A percentile compares a stretch with the other conserved stretches of the same genome.
These are phyloP conservation scores for Menidia menidia DNA, from an alignment of 2,797 vertebrate species.

Conservation along the genomic window DNA sequence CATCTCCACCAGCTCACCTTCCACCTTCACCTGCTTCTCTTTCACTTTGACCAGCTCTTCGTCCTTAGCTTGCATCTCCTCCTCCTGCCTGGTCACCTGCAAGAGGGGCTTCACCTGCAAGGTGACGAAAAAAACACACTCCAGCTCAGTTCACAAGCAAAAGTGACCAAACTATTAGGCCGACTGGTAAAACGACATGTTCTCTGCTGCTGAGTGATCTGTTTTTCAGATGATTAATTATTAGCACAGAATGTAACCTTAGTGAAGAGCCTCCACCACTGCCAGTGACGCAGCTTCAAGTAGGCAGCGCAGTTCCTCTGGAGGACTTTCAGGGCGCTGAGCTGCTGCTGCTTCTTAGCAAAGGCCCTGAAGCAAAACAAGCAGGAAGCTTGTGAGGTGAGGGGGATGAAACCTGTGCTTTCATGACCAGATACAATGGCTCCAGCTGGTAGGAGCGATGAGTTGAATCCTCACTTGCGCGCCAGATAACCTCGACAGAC, in stretches of 20 bases:
- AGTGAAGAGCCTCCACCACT: slow-evolving; percentile 99
- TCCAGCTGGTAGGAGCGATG: background rate
- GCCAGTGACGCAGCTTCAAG: slow-evolving; percentile 96
- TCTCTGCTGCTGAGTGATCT: background rate
- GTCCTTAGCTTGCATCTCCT: slow-evolving; percentile 97
- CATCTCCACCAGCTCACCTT: slow-evolving; percentile 95
- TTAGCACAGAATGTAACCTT: slow-evolving; percentile 79
- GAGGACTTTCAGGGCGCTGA: slow-evolving; percentile 95
- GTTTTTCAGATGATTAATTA: background rate
- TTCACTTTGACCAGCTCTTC: slow-evolving; percentile 97
- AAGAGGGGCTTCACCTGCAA: slow-evolving; percentile 96
- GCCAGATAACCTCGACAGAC: slow-evolving; percentile 96
- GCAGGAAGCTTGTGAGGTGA: background rate
- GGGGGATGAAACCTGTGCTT: slow-evolving; percentile 34
- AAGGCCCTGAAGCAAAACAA: slow-evolving; percentile 86
- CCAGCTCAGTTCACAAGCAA: background rate
- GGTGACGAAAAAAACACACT: background rate
- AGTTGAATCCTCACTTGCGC: slow-evolving; percentile 88
- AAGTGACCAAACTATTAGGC: background rate
- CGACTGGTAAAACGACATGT: background rate
- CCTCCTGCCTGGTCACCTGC: slow-evolving; percentile 97
- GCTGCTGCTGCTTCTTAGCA: slow-evolving; percentile 96
- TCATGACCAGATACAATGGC: background rate
- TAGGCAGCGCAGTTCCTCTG: slow-evolving; percentile 98
- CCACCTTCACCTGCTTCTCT: slow-evolving; percentile 95